Evolutionary conservation across 1,140 invertebrate genomes (phyloP), one percentile per base, ranked within the genome.

Genomic region (Pachyrhynchus sulphureomaculatus): DNA sequence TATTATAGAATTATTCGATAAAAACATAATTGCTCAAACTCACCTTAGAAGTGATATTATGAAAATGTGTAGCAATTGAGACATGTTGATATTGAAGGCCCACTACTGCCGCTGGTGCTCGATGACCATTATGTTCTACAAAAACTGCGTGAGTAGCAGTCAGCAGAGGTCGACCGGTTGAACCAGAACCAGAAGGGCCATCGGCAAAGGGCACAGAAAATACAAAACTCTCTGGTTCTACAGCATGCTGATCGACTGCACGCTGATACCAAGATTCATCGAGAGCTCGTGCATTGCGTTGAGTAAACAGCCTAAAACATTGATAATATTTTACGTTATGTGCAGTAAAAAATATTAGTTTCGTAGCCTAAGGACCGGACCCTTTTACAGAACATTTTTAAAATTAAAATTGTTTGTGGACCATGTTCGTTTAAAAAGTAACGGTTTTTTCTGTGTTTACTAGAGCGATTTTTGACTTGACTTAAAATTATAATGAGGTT

Each of bases 261-360:
- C 94, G 82, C 74, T 90, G 89, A 74, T 96, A 97, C 91, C 93
- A 97, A 2, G 90, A 82, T 34, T 92, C 89, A 71, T 97, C 92
- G 75, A 91, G 93, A 0, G 93, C 91, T 64, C 87, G 82, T 1
- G 86, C 86, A 73, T 95, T 87, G 17, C 81, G 82, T 66, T 93
- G 87, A 67, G 89, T 88, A 68, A 96, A 95, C 71, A 89, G 86
- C 10, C 93, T 94, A 75, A 53, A 76, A 74, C 26, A 29, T 29
- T 29, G 1, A 29, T 29, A 29, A n/a, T n/a, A n/a, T n/a, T n/a
- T n/a, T n/a, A n/a, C n/a, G n/a, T n/a, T n/a, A n/a, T n/a, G n/a
- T n/a, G n/a, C n/a, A n/a, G n/a, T n/a, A n/a, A n/a, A n/a, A n/a
- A n/a, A n/a, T n/a, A n/a, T n/a, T n/a, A n/a, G n/a, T n/a, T n/a